Percentiles rank a stretch among this genome's conserved stretches.
phyloP scores from a whole-genome alignment of 1,140 invertebrate genomes.

The Patella vulgata region DNA sequence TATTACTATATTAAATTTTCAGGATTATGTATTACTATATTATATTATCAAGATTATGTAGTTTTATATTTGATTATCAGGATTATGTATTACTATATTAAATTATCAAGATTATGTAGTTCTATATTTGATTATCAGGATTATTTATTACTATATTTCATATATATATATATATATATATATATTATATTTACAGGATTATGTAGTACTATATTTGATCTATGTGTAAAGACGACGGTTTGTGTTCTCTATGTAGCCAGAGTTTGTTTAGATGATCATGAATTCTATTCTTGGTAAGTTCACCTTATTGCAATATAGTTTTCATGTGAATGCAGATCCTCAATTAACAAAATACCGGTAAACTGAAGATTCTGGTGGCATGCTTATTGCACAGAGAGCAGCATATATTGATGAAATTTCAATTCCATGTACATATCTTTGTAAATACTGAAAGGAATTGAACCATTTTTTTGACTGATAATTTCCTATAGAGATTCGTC shows the following conservation, averaged over 20 bases:
- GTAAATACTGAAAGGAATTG: too few species aligned
- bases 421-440: too few species aligned
- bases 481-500: too few species aligned
- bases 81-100: background rate
- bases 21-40: background rate
- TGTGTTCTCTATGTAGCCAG: constrained; percentile 37
- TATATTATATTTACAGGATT: constrained; percentile 17
- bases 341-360: background rate
- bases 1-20: constrained; percentile 22
- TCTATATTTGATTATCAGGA: background rate
- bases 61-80: too few species aligned
- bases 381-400: too few species aligned
- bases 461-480: too few species aligned
- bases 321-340: background rate
- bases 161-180: background rate
- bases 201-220: constrained; percentile 37
- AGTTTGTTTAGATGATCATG: constrained; percentile 31
- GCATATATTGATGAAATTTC: too few species aligned
- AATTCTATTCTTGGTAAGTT: constrained; percentile 39
- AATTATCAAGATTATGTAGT: background rate
- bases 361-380: too few species aligned
- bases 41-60: background rate
- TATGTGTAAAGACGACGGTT: constrained; percentile 30
- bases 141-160: constrained; percentile 7
- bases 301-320: background rate